phyloP scores from a whole-genome alignment of 2,113 vertebrate species.

The Glaucidium brasilianum region DNA sequence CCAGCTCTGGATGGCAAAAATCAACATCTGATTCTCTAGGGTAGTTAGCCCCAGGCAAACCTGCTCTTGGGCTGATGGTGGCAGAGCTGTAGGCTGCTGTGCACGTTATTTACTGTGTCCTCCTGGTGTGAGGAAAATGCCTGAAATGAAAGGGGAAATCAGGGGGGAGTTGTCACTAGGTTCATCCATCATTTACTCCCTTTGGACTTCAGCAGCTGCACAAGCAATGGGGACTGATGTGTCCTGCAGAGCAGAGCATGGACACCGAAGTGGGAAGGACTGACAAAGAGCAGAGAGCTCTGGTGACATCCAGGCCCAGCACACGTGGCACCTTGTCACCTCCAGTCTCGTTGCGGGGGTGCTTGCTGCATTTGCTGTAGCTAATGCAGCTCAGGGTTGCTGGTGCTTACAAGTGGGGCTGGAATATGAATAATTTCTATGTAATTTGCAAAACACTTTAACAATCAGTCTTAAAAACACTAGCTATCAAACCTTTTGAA shows the following conservation, averaged over 20 bases:
- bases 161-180: not conserved
- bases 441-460: not conserved
- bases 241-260: not conserved
- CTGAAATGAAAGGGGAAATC: not conserved
- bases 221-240: not conserved
- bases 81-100: not conserved
- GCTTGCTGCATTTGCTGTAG: not conserved
- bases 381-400: not conserved
- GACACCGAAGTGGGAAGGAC: not conserved
- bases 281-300: not conserved
- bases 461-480: not conserved
- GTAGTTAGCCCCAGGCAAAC: not conserved
- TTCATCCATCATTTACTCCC: not conserved
- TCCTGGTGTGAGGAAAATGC: not conserved
- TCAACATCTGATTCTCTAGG: not conserved
- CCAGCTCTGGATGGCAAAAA: not conserved
- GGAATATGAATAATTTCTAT: not conserved
- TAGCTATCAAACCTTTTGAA: not conserved
- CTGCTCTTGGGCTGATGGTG: not conserved
- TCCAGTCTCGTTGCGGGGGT: not conserved
- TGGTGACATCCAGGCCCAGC: not conserved
- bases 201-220: not conserved
- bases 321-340: not conserved
- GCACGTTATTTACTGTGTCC: not conserved
- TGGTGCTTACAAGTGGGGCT: not conserved